phyloP scores from a whole-genome alignment of 2,113 vertebrate species.

The Limnothrissa miodon region DNA sequence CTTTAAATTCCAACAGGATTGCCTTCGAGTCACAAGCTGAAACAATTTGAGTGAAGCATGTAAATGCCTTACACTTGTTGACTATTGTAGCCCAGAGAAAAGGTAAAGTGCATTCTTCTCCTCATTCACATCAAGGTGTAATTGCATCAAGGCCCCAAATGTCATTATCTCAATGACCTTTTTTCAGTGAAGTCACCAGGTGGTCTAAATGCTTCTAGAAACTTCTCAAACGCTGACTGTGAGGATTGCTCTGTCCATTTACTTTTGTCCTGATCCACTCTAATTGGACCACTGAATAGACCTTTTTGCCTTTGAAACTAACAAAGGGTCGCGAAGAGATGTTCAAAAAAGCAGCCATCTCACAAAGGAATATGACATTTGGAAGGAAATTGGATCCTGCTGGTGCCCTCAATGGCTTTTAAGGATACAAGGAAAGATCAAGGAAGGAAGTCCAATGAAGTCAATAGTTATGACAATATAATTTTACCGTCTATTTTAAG shows the following conservation, averaged over 20 bases:
- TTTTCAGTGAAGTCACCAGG: neutral
- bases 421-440: conserved; percentile 39
- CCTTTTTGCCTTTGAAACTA: conserved; percentile 32
- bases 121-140: neutral
- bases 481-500: neutral
- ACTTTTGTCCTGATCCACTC: conserved; percentile 16
- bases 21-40: neutral
- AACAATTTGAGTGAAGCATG: neutral
- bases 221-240: conserved; percentile 28
- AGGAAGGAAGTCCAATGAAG: conserved; percentile 32
- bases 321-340: conserved; percentile 1
- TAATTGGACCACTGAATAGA: conserved; percentile 39
- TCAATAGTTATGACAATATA: conserved; percentile 29
- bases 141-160: neutral
- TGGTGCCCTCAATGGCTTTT: conserved; percentile 32
- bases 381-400: conserved; percentile 37
- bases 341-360: conserved; percentile 18
- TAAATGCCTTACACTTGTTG: neutral
- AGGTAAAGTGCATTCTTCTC: neutral
- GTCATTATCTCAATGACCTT: conserved; percentile 12
- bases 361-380: conserved; percentile 43
- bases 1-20: neutral
- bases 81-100: neutral
- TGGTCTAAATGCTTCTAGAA: conserved; percentile 4
- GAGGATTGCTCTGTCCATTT: conserved; percentile 30